A percentile compares a stretch with the other conserved stretches of the same genome.
Conservation (phyloP, 2,797 vertebrate genomes). For the Squalus acanthias region DNA sequence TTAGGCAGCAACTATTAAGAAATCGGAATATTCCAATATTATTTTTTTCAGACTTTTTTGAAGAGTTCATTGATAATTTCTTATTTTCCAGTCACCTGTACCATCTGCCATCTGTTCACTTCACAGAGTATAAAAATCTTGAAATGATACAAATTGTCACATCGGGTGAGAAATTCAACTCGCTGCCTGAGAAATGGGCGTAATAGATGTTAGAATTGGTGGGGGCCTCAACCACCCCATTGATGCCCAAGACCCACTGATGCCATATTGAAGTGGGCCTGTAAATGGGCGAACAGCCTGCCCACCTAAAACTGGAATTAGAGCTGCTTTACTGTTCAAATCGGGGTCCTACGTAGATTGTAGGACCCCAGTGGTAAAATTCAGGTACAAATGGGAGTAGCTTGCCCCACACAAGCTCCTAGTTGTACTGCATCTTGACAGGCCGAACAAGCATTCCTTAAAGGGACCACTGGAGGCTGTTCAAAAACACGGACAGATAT, state of each 20-base stretch:
- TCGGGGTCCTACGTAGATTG: too few species aligned
- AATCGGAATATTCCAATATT: not conserved
- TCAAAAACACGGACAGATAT: not conserved
- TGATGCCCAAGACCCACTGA: not conserved
- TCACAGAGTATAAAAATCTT: not conserved
- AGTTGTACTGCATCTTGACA: not conserved
- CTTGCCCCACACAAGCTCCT: not conserved
- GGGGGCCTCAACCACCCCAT: not conserved
- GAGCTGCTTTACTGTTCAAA: not conserved
- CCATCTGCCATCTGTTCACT: not conserved
- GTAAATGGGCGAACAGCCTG: not conserved
- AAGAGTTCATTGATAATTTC: not conserved
- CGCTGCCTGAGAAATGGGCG: not conserved
- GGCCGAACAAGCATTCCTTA: not conserved
- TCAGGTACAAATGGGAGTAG: not conserved
- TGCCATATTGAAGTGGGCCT: not conserved
- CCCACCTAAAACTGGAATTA: not conserved
- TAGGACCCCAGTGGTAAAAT: not conserved
- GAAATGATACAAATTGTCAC: too few species aligned
- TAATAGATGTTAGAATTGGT: not conserved
- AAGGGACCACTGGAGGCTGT: too few species aligned
- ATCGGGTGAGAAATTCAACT: too few species aligned
- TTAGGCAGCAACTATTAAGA: not conserved
- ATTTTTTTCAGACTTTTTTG: not conserved
- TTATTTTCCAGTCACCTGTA: not conserved